Percentiles rank a stretch among this genome's conserved stretches.
phyloP scores from a whole-genome alignment of 2,797 vertebrate species.

The Lagorchestes hirsutus region DNA sequence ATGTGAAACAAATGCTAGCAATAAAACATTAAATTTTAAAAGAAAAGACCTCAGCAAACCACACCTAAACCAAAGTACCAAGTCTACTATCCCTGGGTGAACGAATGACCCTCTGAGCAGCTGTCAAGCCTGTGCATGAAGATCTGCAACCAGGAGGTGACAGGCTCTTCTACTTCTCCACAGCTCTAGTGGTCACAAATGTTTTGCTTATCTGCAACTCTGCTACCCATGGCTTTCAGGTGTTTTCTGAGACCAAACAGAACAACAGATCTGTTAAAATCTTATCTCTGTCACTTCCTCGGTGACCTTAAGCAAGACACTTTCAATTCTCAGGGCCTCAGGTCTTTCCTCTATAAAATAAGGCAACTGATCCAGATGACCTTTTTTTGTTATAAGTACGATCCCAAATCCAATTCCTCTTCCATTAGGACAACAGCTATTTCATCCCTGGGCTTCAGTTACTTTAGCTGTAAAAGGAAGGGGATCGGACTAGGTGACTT shows the following conservation, averaged over 20 bases:
- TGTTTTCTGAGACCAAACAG: not conserved
- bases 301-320: not conserved
- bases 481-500: not conserved
- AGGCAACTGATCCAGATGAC: not conserved
- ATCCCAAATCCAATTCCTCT: not conserved
- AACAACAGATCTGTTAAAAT: not conserved
- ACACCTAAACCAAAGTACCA: not conserved
- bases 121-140: not conserved
- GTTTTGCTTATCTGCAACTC: not conserved
- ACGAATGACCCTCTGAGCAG: not conserved
- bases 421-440: not conserved
- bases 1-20: not conserved
- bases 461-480: not conserved
- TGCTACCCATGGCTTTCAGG: not conserved
- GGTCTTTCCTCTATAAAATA: not conserved
- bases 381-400: not conserved
- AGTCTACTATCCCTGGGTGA: not conserved
- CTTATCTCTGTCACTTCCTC: not conserved
- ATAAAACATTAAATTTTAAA: not conserved
- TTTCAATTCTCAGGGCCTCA: not conserved
- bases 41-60: not conserved
- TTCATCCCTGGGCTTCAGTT: not conserved
- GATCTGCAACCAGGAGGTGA: not conserved
- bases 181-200: not conserved
- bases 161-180: not conserved